Evolutionary conservation across 2,797 vertebrate genomes (phyloP).

Genomic region (Melanotaenia parkinsoni): DNA sequence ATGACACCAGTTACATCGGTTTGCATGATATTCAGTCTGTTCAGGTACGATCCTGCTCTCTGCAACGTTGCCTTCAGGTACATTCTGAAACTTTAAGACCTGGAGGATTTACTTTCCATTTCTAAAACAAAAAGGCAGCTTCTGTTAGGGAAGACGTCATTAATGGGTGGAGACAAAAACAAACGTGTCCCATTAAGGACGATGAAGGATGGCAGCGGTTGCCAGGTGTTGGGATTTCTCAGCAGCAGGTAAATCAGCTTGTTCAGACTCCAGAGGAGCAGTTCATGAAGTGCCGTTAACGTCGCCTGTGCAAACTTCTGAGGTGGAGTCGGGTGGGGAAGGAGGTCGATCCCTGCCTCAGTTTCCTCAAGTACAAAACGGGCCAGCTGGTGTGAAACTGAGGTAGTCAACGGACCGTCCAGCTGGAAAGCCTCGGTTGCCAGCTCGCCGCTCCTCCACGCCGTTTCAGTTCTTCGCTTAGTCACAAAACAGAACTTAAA

Average conservation of each 20-base stretch:
- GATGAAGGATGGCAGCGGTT: conserved; percentile 85
- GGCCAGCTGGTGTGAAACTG: conserved; percentile 90
- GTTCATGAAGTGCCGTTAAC: too few species aligned
- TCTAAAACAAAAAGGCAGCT: not conserved
- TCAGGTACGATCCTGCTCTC: too few species aligned
- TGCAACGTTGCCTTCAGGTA: too few species aligned
- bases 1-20: too few species aligned
- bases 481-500: conserved; percentile 35
- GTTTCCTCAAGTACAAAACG: conserved; percentile 91
- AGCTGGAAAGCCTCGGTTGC: conserved; percentile 90
- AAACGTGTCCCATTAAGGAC: conserved; percentile 36
- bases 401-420: conserved; percentile 95
- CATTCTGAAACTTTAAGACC: too few species aligned
- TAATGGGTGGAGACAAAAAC: not conserved
- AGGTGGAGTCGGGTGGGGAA: conserved; percentile 64
- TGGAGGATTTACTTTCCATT: not conserved
- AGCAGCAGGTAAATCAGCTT: too few species aligned
- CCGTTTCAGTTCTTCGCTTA: conserved; percentile 44
- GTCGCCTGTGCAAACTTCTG: conserved; percentile 87
- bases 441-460: conserved; percentile 87
- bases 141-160: not conserved
- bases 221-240: conserved; percentile 71
- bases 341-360: conserved; percentile 30
- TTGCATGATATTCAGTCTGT: too few species aligned
- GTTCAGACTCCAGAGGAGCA: too few species aligned